phyloP scores from a whole-genome alignment of 2,113 vertebrate genomes.

The Pipra filicauda region DNA sequence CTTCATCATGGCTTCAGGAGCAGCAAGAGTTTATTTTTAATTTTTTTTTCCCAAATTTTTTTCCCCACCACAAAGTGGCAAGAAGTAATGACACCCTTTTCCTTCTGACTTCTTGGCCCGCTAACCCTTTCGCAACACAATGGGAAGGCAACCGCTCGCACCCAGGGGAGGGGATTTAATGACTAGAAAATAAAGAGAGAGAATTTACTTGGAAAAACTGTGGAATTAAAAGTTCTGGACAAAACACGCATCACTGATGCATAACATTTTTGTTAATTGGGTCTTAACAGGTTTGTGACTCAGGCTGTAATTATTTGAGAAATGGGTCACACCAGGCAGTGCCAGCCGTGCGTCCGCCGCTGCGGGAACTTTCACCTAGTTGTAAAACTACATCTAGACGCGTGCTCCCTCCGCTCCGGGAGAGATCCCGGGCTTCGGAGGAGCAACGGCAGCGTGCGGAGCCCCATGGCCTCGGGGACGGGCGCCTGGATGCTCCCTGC shows the following conservation, averaged over 20 bases:
- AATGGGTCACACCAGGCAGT: slow-evolving; percentile 74
- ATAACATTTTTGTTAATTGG: slow-evolving; percentile 81
- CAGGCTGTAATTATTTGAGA: slow-evolving; percentile 72
- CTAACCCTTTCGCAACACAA: slow-evolving; percentile 71
- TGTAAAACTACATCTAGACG: slow-evolving; percentile 43
- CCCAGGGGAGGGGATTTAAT: slow-evolving; percentile 80
- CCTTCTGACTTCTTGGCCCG: slow-evolving; percentile 58
- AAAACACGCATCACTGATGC: slow-evolving; percentile 78
- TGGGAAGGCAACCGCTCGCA: slow-evolving; percentile 64
- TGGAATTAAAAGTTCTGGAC: slow-evolving; percentile 79
- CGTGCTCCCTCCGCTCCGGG: not conserved
- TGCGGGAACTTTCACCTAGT: slow-evolving; percentile 52
- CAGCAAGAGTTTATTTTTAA: not conserved
- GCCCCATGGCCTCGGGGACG: not conserved
- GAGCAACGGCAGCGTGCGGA: not conserved
- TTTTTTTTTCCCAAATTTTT: not conserved
- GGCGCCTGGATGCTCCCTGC: not conserved
- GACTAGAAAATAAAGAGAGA: slow-evolving; percentile 77
- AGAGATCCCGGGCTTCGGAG: not conserved
- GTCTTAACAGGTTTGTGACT: slow-evolving; percentile 81
- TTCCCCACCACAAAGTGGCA: not conserved
- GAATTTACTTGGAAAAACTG: slow-evolving; percentile 79
- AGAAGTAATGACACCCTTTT: slow-evolving; percentile 47
- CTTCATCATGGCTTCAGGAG: not conserved
- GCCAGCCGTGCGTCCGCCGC: slow-evolving; percentile 44